phyloP scores from a whole-genome alignment of 2,888 invertebrate genomes.

The Pelosia muscerda region DNA sequence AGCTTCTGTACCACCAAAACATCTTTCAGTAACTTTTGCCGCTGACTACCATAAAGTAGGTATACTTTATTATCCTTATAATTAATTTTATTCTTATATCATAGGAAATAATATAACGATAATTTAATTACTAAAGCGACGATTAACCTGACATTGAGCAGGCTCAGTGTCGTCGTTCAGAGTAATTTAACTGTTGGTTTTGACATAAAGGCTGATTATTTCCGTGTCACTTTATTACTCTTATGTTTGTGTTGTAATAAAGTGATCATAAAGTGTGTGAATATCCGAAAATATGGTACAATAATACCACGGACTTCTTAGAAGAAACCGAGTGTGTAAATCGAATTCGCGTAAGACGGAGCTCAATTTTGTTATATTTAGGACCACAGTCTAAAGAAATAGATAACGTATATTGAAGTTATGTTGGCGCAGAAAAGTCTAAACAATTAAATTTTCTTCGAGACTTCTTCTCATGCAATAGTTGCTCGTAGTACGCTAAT shows the following conservation, averaged over 20 bases:
- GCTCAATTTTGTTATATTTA: too few relatives aligned
- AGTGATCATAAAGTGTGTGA: slow-evolving; percentile 37
- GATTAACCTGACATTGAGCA: background rate
- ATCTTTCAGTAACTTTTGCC: background rate
- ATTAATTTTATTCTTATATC: background rate
- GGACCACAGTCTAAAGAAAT: too few relatives aligned
- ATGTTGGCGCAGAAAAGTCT: too few relatives aligned
- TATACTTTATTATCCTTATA: background rate
- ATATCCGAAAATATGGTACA: slow-evolving; percentile 26
- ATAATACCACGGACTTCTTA: background rate
- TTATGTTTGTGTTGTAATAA: slow-evolving; percentile 42
- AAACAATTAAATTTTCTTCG: too few relatives aligned
- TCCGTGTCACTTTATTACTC: slow-evolving; percentile 30
- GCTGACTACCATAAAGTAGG: background rate
- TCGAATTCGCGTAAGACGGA: background rate
- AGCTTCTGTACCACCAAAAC: background rate
- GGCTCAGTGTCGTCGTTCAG: background rate
- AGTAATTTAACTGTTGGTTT: slow-evolving; percentile 2
- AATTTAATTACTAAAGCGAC: background rate
- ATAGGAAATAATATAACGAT: too few relatives aligned
- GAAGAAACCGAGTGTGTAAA: background rate
- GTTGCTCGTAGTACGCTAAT: too few relatives aligned
- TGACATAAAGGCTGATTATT: slow-evolving; percentile 43
- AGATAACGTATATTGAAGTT: too few relatives aligned
- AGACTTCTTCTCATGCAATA: too few relatives aligned